phyloP scores from a whole-genome alignment of 2,888 invertebrate species.

The Platycnemis pennipes region DNA sequence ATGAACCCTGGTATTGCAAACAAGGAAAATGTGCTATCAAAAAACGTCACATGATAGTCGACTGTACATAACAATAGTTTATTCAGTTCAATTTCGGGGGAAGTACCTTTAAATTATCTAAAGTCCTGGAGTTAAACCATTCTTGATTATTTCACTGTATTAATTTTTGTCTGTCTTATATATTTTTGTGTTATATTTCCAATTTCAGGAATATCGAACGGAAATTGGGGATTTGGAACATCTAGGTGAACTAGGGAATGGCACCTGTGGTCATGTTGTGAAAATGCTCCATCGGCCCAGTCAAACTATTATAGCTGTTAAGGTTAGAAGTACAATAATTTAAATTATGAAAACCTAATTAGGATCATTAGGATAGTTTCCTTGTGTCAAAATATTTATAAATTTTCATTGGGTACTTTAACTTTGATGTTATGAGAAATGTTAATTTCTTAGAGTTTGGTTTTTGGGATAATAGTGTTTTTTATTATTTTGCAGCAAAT shows the following conservation, averaged over 20 bases:
- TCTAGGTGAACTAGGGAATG: conserved; percentile 93
- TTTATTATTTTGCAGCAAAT: conserved; percentile 86
- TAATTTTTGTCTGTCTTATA: neutral
- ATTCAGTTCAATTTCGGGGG: no score
- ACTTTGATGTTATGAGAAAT: neutral
- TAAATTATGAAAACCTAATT: no score
- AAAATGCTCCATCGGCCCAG: conserved; percentile 96
- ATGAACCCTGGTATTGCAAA: no score
- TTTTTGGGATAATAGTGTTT: neutral
- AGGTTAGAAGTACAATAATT: conserved; percentile 82
- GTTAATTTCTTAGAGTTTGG: no score
- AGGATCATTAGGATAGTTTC: no score
- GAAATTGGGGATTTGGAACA: conserved; percentile 92
- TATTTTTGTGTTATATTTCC: neutral
- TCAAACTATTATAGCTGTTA: conserved; percentile 94
- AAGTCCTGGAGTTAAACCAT: no score
- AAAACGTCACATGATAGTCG: no score
- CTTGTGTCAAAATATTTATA: no score
- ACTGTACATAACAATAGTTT: no score
- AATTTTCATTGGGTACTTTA: neutral
- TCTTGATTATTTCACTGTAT: no score
- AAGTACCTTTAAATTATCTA: no score
- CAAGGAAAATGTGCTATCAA: no score
- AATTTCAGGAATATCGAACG: conserved; percentile 85
- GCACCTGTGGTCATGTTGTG: conserved; percentile 98